Evolutionary conservation across 2,888 invertebrate genomes (phyloP).

Genomic region (Leptinotarsa peninsularis): DNA sequence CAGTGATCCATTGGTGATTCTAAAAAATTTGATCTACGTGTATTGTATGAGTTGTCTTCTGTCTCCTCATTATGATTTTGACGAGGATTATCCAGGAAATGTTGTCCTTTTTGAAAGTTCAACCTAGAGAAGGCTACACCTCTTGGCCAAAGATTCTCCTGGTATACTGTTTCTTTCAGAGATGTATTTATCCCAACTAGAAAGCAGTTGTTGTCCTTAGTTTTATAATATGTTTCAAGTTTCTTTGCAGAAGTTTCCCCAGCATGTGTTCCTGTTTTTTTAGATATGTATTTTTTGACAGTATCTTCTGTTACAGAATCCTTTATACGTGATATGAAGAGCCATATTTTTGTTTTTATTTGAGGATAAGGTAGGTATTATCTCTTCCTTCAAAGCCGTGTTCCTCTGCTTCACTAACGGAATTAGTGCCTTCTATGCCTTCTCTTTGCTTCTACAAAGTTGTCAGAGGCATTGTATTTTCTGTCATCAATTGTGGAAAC

Average conservation of each 20-base stretch:
- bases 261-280: slow-evolving; percentile 9
- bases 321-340: slow-evolving; percentile 8
- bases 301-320: slow-evolving; percentile 13
- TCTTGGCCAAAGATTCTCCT: neutral
- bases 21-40: too few relatives aligned
- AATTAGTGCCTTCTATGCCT: slow-evolving; percentile 7
- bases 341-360: slow-evolving; percentile 13
- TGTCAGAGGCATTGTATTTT: slow-evolving; percentile 9
- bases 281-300: slow-evolving; percentile 7
- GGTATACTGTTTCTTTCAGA: neutral
- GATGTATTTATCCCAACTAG: too few relatives aligned
- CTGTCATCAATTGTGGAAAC: neutral
- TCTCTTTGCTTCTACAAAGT: slow-evolving; percentile 10
- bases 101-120: too few relatives aligned
- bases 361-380: neutral
- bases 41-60: too few relatives aligned
- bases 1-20: too few relatives aligned
- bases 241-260: neutral
- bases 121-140: too few relatives aligned
- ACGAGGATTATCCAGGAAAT: too few relatives aligned
- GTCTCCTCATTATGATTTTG: too few relatives aligned
- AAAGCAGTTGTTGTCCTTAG: slow-evolving; percentile 21
- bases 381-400: slow-evolving; percentile 5
- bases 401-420: slow-evolving; percentile 11
- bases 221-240: slow-evolving; percentile 12